Evolutionary conservation across 2,113 vertebrate species (phyloP), one percentile per base, ranked within the genome.

Genomic region (Amazona vittata): DNA sequence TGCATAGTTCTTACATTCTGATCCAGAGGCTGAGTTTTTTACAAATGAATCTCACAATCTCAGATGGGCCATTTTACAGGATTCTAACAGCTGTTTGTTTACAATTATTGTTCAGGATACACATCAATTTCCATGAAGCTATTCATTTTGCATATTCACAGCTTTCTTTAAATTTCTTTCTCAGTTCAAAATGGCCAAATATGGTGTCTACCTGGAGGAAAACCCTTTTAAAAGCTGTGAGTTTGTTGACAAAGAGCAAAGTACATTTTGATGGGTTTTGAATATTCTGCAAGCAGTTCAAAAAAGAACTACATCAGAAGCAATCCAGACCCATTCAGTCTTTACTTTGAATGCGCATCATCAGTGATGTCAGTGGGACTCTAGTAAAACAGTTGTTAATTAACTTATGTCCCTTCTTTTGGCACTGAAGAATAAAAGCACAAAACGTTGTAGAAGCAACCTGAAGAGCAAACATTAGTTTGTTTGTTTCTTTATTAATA

Each of bases 401-500:
- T 97, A 97, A 97, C 96, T 96, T 97, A 84, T 96, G 96, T 96
- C 65, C 95, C 70, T 68, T 96, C 86, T 79, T 69, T 15, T 31
- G 15, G 24, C 15, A 2, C 89, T 89, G 74, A 47, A 65, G 65
- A 78, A 84, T 60, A 78, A 87, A 89, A 87, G 89, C 91, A 89
- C 93, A 91, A 85, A 96, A 76, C 69, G 74, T 78, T 94, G 95
- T 89, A 89, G 86, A 63, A 91, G 83, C 39, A 93, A 53, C 20
- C 50, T 52, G 89, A 91, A 96, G 43, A 87, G 57, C 89, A 97
- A 97, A 97, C 67, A 95, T 62, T 18, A 31, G 24, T 68, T 91
- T 93, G 93, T 96, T 96, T 97, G 91, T 75, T 95, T 91, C 94
- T 82, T 95, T 93, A 95, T 94, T 96, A 97, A 97, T 97, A 97